These are phyloP conservation scores for Lepus townsendii DNA, from an alignment of 2,797 vertebrate species.

Conservation along the genomic window DNA sequence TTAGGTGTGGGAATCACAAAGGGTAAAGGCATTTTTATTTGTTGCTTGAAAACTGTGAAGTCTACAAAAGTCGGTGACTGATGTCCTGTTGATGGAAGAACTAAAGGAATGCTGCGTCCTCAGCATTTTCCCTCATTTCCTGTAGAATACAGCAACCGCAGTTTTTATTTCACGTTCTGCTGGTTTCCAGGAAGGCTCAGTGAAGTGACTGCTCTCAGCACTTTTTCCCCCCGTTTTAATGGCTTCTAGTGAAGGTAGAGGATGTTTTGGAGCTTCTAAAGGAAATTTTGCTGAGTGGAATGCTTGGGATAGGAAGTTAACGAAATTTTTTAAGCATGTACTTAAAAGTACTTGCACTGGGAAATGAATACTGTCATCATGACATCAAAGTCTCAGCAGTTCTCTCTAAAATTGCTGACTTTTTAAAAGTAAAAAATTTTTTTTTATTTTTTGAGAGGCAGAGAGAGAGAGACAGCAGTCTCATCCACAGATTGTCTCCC, in stretches of 20 bases:
- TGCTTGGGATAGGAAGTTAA: constrained; percentile 69
- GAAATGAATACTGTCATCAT: constrained; percentile 13
- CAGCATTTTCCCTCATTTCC: constrained; percentile 90
- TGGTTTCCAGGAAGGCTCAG: constrained; percentile 86
- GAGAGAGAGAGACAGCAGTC: no score
- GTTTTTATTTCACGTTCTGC: constrained; percentile 82
- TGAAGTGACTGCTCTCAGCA: constrained; percentile 86
- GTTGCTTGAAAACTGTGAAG: constrained; percentile 68
- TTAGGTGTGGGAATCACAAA: constrained; percentile 37
- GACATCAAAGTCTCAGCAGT: neutral
- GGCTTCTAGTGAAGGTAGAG: constrained; percentile 58
- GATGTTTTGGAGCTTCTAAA: constrained; percentile 64
- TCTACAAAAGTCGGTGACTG: constrained; percentile 82
- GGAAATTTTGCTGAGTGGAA: constrained; percentile 67
- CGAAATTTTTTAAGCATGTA: constrained; percentile 3
- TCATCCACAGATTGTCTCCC: no score
- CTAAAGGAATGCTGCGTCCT: constrained; percentile 84
- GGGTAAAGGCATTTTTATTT: constrained; percentile 64
- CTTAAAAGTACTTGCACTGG: constrained; percentile 42
- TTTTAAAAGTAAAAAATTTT: no score
- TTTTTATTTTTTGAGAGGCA: no score
- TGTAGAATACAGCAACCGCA: constrained; percentile 84
- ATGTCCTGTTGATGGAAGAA: constrained; percentile 87
- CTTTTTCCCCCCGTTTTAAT: constrained; percentile 70
- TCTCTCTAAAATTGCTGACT: constrained; percentile 51